These are phyloP conservation scores for Drosophila pectinifera DNA, from an alignment of 1,140 invertebrate genomes.

Conservation along the genomic window DNA sequence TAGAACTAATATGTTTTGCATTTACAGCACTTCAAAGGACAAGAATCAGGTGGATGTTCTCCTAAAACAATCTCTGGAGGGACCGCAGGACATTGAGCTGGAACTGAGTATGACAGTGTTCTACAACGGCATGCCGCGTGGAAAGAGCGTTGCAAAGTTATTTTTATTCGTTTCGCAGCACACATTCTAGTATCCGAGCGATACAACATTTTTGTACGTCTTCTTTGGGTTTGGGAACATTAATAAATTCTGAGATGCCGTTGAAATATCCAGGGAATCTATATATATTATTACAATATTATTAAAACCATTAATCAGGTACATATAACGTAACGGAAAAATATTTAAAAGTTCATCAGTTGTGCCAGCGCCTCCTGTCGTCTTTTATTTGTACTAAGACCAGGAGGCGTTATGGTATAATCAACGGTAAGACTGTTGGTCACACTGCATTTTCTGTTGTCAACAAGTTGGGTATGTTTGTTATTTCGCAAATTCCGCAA, in stretches of 20 bases:
- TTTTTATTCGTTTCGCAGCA: constrained; percentile 94
- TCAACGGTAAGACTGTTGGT: neutral
- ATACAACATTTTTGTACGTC: constrained; percentile 4
- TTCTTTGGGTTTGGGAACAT: neutral
- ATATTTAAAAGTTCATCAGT: neutral
- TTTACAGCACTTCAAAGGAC: constrained; percentile 85
- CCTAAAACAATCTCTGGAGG: constrained; percentile 89
- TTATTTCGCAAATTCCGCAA: neutral
- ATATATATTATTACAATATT: too few relatives aligned
- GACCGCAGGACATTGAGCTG: constrained; percentile 95
- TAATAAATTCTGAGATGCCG: constrained; percentile 2
- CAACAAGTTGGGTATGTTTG: neutral
- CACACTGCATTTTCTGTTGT: neutral
- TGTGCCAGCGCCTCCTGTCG: neutral
- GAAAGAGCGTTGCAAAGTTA: constrained; percentile 93
- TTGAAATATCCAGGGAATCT: neutral
- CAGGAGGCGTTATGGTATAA: neutral
- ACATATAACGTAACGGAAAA: neutral
- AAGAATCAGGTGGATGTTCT: constrained; percentile 90
- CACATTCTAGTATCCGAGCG: constrained; percentile 86
- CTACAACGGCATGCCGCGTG: constrained; percentile 88
- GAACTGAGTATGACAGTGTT: constrained; percentile 95
- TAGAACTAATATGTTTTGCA: too few relatives aligned
- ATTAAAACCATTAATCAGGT: too few relatives aligned
- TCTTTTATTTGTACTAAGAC: neutral